These are phyloP conservation scores for Callyntrura guangdongensis DNA, from an alignment of 2,888 invertebrate genomes.

Conservation along the genomic window DNA sequence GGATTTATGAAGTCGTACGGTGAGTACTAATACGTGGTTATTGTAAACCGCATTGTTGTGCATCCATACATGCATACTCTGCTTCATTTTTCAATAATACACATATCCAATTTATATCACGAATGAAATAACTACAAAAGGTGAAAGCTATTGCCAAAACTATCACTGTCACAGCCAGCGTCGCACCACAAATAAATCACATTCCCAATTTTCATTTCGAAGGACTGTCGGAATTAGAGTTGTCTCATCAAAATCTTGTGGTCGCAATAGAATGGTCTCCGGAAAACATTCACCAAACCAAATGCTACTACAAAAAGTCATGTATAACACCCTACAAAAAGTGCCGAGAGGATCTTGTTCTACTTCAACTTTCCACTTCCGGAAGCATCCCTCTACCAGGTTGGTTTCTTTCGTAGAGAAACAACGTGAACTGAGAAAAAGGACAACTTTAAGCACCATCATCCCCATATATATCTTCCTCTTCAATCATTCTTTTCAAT, in stretches of 20 bases:
- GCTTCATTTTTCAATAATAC: no score
- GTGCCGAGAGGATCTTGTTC: background rate
- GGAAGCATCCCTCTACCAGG: background rate
- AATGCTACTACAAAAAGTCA: no score
- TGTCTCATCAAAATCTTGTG: constrained; percentile 3
- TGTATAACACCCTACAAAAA: background rate
- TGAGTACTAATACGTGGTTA: background rate
- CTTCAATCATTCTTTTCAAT: constrained; percentile 24
- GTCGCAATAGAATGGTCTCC: background rate
- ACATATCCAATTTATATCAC: background rate
- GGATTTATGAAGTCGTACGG: background rate
- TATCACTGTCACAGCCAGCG: background rate
- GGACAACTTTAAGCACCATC: constrained; percentile 23
- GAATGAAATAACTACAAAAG: background rate
- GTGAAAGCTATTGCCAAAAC: background rate
- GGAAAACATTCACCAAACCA: no score
- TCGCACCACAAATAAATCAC: background rate
- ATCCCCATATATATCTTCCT: background rate
- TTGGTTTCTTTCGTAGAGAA: background rate
- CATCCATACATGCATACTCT: no score
- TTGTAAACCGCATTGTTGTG: background rate
- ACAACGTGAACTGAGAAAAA: background rate
- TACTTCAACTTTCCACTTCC: background rate
- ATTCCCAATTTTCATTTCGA: background rate
- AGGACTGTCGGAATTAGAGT: background rate